phyloP scores from a whole-genome alignment of 1,140 invertebrate genomes.

The Drosophila trapezifrons region DNA sequence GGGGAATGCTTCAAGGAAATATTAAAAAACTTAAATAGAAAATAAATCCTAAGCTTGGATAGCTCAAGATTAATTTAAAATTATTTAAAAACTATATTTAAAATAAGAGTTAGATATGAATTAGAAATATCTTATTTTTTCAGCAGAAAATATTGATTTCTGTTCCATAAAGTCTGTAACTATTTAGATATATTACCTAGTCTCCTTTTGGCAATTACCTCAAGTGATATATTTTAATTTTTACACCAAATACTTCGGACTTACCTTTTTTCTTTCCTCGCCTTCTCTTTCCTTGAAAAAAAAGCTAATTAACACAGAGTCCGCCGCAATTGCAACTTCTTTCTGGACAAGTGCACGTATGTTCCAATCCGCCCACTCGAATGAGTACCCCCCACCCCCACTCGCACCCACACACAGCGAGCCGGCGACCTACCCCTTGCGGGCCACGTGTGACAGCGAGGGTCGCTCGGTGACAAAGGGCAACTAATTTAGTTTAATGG shows the following conservation, averaged over 20 bases:
- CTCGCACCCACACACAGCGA: background rate
- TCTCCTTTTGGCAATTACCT: background rate
- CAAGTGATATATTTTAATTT: background rate
- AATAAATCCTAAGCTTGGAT: no score
- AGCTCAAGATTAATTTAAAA: no score
- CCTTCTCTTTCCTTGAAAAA: conserved; percentile 28
- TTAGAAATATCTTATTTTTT: no score
- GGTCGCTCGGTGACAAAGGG: conserved; percentile 77
- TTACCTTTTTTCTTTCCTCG: no score
- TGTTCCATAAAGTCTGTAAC: no score
- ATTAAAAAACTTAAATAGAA: no score
- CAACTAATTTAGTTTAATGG: conserved; percentile 81
- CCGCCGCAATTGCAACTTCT: conserved; percentile 76
- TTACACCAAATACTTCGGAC: background rate
- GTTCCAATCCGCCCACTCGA: conserved; percentile 20
- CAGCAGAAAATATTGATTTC: no score
- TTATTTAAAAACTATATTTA: no score
- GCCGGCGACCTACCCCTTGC: conserved; percentile 6
- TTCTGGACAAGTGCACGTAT: conserved; percentile 72
- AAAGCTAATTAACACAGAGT: conserved; percentile 77
- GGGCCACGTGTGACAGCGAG: conserved; percentile 49
- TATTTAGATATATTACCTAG: background rate
- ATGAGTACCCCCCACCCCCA: background rate
- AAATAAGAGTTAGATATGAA: no score
- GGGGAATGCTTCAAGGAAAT: no score